Conservation (phyloP, 2,888 invertebrate genomes). For the Orthosia cruda region DNA sequence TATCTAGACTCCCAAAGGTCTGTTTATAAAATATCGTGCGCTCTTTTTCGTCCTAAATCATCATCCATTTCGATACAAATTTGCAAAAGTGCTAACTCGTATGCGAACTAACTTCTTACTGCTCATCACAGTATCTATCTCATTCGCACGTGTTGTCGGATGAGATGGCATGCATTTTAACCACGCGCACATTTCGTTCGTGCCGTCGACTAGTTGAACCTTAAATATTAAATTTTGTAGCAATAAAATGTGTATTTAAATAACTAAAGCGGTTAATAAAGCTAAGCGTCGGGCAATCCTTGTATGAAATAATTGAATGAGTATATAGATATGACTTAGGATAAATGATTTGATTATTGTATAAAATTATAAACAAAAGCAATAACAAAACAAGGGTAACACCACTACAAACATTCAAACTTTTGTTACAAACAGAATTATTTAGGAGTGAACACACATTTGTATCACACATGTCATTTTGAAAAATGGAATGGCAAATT, state of each 20-base stretch:
- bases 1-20: too few species aligned
- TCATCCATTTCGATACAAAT: too few species aligned
- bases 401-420: constrained; percentile 22
- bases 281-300: constrained; percentile 2
- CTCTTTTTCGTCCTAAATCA: too few species aligned
- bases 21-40: too few species aligned
- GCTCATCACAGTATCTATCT: too few species aligned
- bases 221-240: background rate
- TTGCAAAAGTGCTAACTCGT: too few species aligned
- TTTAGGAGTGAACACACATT: background rate
- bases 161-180: too few species aligned
- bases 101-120: too few species aligned
- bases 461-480: constrained; percentile 4
- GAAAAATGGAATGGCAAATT: background rate
- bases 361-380: constrained; percentile 8
- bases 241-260: background rate
- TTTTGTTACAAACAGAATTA: constrained; percentile 9
- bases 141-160: too few species aligned
- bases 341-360: background rate
- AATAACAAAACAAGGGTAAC: constrained; percentile 17
- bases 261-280: background rate
- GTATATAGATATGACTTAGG: background rate
- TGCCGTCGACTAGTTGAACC: too few species aligned
- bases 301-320: background rate
- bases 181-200: too few species aligned